These are phyloP conservation scores for Pentamera pediparva DNA, from an alignment of 53 echinoderm and acorn worm species.

Conservation along the genomic window DNA sequence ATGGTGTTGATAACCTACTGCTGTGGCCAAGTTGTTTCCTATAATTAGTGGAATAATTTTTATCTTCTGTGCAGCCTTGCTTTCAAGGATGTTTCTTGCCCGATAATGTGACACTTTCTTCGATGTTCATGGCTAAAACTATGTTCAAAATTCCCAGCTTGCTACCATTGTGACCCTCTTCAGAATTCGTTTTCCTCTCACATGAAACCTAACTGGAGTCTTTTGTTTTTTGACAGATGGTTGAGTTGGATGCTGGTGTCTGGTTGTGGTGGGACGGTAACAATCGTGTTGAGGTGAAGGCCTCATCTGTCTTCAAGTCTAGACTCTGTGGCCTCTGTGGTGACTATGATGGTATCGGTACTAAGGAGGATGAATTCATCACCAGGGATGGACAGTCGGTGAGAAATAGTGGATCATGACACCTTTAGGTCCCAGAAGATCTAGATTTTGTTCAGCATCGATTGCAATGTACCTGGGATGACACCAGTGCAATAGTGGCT, in stretches of 20 bases:
- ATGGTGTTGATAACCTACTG: too few relatives aligned
- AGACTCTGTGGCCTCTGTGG: conserved; percentile 81
- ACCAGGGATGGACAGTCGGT: conserved; percentile 56
- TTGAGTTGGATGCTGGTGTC: conserved; percentile 59
- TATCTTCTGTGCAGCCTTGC: too few relatives aligned
- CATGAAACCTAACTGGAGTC: not conserved
- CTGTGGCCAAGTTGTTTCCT: too few relatives aligned
- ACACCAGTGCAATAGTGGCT: too few relatives aligned
- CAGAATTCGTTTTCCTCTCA: not conserved
- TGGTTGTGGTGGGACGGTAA: conserved; percentile 88
- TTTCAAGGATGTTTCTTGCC: too few relatives aligned
- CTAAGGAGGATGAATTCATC: conserved; percentile 66
- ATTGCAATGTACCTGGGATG: too few relatives aligned
- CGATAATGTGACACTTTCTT: not conserved
- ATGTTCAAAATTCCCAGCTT: not conserved
- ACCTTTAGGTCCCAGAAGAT: too few relatives aligned
- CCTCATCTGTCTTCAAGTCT: conserved; percentile 48
- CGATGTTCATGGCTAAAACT: not conserved
- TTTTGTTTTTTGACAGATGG: conserved; percentile 44
- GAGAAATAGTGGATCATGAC: too few relatives aligned
- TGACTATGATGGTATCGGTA: conserved; percentile 65
- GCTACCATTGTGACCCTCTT: too few relatives aligned
- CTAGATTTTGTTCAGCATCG: too few relatives aligned
- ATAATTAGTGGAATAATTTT: too few relatives aligned
- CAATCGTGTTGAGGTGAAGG: conserved; percentile 67